Base-by-base conservation (phyloP, 1,140 invertebrate genomes). In the Portunus trituberculatus region DNA sequence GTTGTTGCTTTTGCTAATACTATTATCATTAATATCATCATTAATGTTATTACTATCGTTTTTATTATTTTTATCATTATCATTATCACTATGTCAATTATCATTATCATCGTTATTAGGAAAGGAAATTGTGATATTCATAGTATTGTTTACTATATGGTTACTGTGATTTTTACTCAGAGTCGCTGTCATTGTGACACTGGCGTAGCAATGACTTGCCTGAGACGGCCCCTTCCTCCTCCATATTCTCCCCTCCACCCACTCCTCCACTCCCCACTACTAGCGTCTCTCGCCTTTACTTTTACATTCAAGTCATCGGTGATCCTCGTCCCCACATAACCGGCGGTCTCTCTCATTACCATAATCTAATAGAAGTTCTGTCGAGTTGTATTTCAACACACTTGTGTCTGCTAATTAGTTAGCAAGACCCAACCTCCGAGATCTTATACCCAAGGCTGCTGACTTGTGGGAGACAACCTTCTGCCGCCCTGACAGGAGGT, bases 311-410 rank as follows among this genome's bases (percentile, higher is more conserved):
- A 76, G 67, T 76, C 67, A 76, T 76, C n/a, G 67, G 67, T 76
- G 67, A 76, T 76, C 67, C 67, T 76, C 67, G 67, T 76, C 67
- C 86, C 28, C 31, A 45, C 86, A 46, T 88, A 88, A 88, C 45
- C 45, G 86, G 20, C 32, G 45, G 86, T 29, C 86, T 14, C 29
- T 29, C 46, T 91, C 46, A 91, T 91, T 91, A 91, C 89, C 89
- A 91, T 91, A 91, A 91, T 48, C 46, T 91, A 48, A 45, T 91
- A 91, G 46, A 91, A 91, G 28, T 91, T 91, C 89, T 48, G 12
- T 46, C 46, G 32, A 91, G 39, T 91, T 91, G 48, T 91, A 48
- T 91, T 91, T 91, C 89, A 46, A 39, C 86, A 76, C 31, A 87
- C 84, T 87, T 87, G 39, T 87, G 39, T 87, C 84, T 46, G 28